Conservation (phyloP, 1,140 invertebrate species). For the Drosophila azteca region DNA sequence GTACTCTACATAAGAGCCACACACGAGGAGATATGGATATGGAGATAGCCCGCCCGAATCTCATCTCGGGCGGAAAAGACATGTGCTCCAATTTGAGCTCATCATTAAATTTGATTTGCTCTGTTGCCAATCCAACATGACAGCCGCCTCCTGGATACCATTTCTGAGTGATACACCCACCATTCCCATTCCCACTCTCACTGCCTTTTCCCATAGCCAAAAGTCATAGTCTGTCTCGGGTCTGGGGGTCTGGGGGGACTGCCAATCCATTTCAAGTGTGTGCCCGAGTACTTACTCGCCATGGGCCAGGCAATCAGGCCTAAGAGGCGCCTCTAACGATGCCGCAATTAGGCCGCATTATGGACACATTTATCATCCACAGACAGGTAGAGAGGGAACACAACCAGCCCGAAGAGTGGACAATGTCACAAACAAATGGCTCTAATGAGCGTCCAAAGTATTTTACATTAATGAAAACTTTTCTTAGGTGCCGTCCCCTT, state of each 20-base stretch:
- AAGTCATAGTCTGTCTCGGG: slow-evolving; percentile 22
- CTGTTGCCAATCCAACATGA: slow-evolving; percentile 55
- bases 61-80: slow-evolving; percentile 68
- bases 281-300: not conserved
- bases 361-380: slow-evolving; percentile 68
- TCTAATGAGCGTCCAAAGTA: slow-evolving; percentile 49
- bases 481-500: not conserved
- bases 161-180: no score
- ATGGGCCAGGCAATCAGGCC: slow-evolving; percentile 36
- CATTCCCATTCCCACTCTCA: not conserved
- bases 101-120: slow-evolving; percentile 82
- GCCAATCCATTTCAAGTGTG: slow-evolving; percentile 35
- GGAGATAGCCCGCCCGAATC: not conserved
- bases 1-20: no score
- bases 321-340: slow-evolving; percentile 58
- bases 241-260: slow-evolving; percentile 1
- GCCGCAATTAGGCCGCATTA: slow-evolving; percentile 74
- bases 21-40: not conserved
- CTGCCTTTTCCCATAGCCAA: slow-evolving; percentile 11
- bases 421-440: slow-evolving; percentile 50
- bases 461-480: slow-evolving; percentile 56
- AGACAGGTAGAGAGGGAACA: not conserved
- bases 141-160: slow-evolving; percentile 14
- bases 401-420: slow-evolving; percentile 16
- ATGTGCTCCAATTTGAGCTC: slow-evolving; percentile 70